Percentiles rank a stretch among this genome's conserved stretches.
Conservation (phyloP, 37 sponge, comb jelly and placozoan genomes). For the Oopsacas minuta region DNA sequence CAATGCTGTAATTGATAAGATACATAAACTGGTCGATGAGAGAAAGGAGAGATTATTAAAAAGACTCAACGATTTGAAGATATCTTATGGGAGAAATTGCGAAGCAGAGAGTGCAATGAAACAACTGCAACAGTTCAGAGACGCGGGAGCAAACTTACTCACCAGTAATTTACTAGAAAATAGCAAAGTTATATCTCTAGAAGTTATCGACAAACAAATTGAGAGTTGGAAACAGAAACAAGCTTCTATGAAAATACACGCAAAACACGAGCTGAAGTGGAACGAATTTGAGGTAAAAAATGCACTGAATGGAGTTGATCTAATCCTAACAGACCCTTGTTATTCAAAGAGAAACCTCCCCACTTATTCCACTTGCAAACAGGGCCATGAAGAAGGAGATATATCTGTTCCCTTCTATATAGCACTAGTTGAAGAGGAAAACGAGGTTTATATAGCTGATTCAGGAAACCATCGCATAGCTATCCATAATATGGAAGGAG, state of each 20-base stretch:
- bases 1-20: not conserved
- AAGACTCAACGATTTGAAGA: not conserved
- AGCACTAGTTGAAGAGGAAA: not conserved
- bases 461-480: not conserved
- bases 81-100: not conserved
- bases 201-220: not conserved
- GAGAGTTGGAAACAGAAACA: not conserved
- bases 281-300: not conserved
- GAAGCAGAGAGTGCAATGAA: not conserved
- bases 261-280: not conserved
- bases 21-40: not conserved
- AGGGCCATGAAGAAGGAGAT: not conserved
- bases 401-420: not conserved
- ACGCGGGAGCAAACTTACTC: not conserved
- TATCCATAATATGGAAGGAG: not conserved
- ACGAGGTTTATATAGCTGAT: not conserved
- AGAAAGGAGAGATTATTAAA: not conserved
- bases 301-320: not conserved
- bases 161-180: not conserved
- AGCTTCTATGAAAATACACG: not conserved
- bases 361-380: not conserved
- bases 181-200: not conserved
- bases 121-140: not conserved
- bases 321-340: not conserved
- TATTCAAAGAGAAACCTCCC: not conserved